These are phyloP conservation scores for Apoda limacodes DNA, from an alignment of 2,888 invertebrate species.

Conservation along the genomic window DNA sequence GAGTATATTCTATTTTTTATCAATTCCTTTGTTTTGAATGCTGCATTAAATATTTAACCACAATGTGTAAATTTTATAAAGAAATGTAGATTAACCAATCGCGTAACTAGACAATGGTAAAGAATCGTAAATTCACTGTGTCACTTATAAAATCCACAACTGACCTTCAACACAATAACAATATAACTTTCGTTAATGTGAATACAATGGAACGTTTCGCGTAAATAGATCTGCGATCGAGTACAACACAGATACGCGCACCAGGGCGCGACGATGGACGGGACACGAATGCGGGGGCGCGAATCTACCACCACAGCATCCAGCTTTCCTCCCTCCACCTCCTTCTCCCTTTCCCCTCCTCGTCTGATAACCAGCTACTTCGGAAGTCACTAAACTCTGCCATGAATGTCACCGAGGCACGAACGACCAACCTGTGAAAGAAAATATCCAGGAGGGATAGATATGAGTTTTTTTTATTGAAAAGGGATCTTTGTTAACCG, in stretches of 20 bases:
- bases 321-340: constrained; percentile 33
- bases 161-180: neutral
- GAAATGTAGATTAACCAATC: no score
- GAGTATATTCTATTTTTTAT: no score
- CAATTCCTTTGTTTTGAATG: no score
- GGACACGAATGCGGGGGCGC: constrained; percentile 58
- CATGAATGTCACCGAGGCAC: constrained; percentile 58
- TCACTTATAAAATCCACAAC: neutral
- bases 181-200: no score
- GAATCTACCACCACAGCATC: no score
- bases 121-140: neutral
- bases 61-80: no score
- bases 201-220: constrained; percentile 19
- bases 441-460: no score
- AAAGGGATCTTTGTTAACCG: constrained; percentile 46
- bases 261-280: constrained; percentile 43
- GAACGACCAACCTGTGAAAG: constrained; percentile 51
- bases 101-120: neutral
- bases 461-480: constrained; percentile 62
- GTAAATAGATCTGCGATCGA: constrained; percentile 35
- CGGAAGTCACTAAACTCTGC: constrained; percentile 66
- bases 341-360: constrained; percentile 36
- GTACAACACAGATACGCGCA: constrained; percentile 37
- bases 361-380: constrained; percentile 68
- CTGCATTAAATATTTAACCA: no score